Base-by-base conservation (phyloP, 92 coral and sea anemone species). In the Plumapathes pennacea region DNA sequence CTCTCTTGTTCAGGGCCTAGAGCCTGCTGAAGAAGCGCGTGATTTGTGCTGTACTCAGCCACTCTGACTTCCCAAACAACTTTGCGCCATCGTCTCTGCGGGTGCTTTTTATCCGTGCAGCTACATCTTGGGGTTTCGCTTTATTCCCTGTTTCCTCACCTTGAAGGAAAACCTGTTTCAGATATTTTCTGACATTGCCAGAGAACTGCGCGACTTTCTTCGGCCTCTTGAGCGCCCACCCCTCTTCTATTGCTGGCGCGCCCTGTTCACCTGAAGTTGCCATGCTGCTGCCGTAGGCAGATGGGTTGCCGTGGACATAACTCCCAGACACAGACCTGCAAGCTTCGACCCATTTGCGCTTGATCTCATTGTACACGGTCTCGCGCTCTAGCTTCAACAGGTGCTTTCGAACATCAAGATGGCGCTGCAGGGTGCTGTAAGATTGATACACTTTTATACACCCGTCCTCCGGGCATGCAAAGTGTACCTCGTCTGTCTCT, bases 131-230 rank as follows among this genome's bases (percentile, higher is more conserved):
- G 20, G 62, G 52, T 23, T 32, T 72, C 22, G 80, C 64, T 44
- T 61, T 72, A 33, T 52, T 72, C 19, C 54, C 80, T 15, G 54
- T 72, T 29, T 72, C 63, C 72, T 71, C 72, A 18, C 72, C 72
- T 23, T 72, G 59, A 33, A 72, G 23, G 31, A 72, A 60, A 27
- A 48, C 12, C 29, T 61, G 23, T 24, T 37, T 32, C 26, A 72
- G 50, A 61, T 50, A 50, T 19, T 27, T 34, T 53, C 53, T 72
- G 15, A 61, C 49, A 21, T 53, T 31, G 32, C 52, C 63, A 12
- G 80, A 44, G 44, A 50, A 72, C 50, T 71, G 44, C 21, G 31
- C 47, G 21, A 38, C 50, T 39, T n/a, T 60, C 31, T 24, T 63
- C 14, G 62, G 23, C 46, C 46, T 53, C 42, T 72, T 72, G 15